Percentiles rank a stretch among this genome's conserved stretches.
These are phyloP conservation scores for Leptopilina drosophilae DNA, from an alignment of 2,888 invertebrate genomes.

Conservation along the genomic window DNA sequence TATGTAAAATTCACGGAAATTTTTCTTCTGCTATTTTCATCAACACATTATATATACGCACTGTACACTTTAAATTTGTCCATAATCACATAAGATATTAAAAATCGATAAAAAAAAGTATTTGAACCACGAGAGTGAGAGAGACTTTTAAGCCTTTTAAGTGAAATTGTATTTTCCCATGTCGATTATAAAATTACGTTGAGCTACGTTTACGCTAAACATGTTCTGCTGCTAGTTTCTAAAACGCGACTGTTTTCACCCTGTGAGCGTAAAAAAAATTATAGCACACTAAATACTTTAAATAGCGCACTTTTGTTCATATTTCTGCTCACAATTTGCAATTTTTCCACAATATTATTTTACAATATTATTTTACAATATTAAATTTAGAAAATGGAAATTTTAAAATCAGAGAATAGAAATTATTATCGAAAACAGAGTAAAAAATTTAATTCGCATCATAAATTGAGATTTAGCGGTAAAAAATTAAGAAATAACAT, in stretches of 20 bases:
- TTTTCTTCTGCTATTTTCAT: neutral
- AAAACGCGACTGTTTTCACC: constrained; percentile 8
- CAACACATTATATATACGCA: neutral
- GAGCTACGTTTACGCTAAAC: neutral
- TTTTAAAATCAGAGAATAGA: neutral
- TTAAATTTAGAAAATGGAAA: neutral
- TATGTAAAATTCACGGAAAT: constrained; percentile 9
- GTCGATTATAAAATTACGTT: neutral
- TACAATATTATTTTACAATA: no score
- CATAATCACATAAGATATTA: neutral
- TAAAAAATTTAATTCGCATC: neutral
- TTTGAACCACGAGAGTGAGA: neutral
- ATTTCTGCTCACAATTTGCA: neutral
- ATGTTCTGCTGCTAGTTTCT: constrained; percentile 3
- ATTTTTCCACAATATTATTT: no score
- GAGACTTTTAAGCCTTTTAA: neutral
- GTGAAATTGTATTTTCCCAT: constrained; percentile 6
- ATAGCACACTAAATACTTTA: neutral
- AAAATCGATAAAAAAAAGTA: neutral
- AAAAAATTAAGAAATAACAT: neutral
- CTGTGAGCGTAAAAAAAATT: neutral
- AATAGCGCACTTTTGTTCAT: neutral
- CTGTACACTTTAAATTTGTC: neutral
- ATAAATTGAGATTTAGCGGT: neutral
- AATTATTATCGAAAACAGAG: neutral